These are phyloP conservation scores for Mimachlamys varia DNA, from an alignment of 2,888 invertebrate genomes.

Conservation along the genomic window DNA sequence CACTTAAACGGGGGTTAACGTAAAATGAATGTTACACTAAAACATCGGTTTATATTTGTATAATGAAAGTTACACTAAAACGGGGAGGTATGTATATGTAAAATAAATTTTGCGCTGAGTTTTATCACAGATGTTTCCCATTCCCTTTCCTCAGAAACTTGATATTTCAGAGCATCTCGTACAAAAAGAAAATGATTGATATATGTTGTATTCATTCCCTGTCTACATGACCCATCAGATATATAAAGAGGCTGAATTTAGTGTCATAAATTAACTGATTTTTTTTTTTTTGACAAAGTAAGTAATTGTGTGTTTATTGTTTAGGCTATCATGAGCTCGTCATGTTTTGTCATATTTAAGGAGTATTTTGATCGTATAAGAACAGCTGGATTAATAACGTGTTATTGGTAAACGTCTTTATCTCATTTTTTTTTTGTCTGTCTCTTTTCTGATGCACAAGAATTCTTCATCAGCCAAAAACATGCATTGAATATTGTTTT, in stretches of 20 bases:
- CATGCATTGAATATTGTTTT: not conserved
- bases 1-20: not conserved
- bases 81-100: too few relatives aligned
- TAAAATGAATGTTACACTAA: not conserved
- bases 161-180: too few relatives aligned
- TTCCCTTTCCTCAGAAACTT: too few relatives aligned
- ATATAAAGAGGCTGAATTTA: not conserved
- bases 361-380: not conserved
- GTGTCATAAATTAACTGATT: not conserved
- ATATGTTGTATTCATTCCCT: too few relatives aligned
- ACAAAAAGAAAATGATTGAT: not conserved
- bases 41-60: too few relatives aligned
- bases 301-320: not conserved
- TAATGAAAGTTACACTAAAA: too few relatives aligned
- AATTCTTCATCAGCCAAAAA: not conserved
- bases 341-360: not conserved
- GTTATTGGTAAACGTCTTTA: conserved; percentile 11
- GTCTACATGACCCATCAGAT: too few relatives aligned
- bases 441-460: not conserved
- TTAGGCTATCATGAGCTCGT: not conserved
- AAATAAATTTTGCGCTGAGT: too few relatives aligned
- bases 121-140: too few relatives aligned
- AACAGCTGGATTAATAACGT: not conserved
- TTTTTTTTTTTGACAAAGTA: not conserved
- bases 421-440: not conserved